Evolutionary conservation across 2,113 vertebrate genomes (phyloP).

Genomic region (Laticauda laticaudata): DNA sequence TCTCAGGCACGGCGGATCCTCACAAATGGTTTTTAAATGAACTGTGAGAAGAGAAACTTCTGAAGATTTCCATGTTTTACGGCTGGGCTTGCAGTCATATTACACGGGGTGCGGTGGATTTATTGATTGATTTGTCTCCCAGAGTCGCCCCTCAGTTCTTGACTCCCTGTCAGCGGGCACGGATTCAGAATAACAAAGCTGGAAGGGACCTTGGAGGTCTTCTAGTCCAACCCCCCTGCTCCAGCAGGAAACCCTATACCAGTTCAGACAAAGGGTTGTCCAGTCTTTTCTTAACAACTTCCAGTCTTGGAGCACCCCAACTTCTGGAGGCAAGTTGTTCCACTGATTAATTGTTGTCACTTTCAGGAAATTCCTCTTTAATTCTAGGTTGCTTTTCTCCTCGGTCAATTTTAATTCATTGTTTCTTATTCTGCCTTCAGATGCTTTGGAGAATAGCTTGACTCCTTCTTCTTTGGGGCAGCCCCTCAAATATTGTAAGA

Average conservation of each 20-base stretch:
- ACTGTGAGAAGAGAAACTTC: slow-evolving; percentile 75
- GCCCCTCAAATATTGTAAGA: neutral
- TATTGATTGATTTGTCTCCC: slow-evolving; percentile 49
- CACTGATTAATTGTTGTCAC: neutral
- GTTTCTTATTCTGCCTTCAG: neutral
- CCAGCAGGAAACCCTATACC: neutral
- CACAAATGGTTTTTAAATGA: slow-evolving; percentile 81
- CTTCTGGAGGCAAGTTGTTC: neutral
- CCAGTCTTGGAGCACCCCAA: neutral
- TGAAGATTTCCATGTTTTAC: slow-evolving; percentile 55
- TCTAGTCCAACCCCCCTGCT: neutral
- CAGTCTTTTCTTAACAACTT: neutral
- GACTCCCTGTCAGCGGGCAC: slow-evolving; percentile 36
- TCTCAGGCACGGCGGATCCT: slow-evolving; percentile 66
- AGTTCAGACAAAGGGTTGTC: neutral
- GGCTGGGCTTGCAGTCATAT: neutral
- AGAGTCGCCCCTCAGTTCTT: slow-evolving; percentile 45
- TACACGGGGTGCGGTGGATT: neutral
- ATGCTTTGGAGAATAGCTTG: neutral
- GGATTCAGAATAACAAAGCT: slow-evolving; percentile 22
- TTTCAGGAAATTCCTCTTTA: neutral
- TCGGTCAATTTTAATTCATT: neutral
- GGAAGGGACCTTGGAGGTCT: neutral
- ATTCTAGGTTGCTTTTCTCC: neutral
- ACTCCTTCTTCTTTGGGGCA: neutral